A percentile compares a stretch with the other conserved stretches of the same genome.
Evolutionary conservation across 2,888 invertebrate genomes (phyloP).

Genomic region (Hydroisotoma schaefferi): DNA sequence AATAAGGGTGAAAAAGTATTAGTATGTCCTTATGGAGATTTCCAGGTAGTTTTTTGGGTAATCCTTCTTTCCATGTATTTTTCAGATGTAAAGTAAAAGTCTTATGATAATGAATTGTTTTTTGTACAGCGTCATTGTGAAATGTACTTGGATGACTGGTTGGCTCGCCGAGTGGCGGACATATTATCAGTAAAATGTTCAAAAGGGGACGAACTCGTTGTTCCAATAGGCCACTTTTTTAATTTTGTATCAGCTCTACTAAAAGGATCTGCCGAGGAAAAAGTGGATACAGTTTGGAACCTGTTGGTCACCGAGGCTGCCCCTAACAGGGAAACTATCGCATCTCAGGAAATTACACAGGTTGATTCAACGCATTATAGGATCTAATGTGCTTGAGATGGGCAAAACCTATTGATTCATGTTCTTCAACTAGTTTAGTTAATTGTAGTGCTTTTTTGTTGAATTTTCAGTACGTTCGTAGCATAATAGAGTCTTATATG

Average conservation of each 20-base stretch:
- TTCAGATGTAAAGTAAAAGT: not conserved
- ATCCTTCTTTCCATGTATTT: not conserved
- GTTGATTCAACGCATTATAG: slow-evolving; percentile 14
- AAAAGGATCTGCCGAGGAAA: slow-evolving; percentile 43
- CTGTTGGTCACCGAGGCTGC: slow-evolving; percentile 31
- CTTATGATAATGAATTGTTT: slow-evolving; percentile 3
- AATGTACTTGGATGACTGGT: slow-evolving; percentile 44
- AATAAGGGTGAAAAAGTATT: slow-evolving; percentile 32
- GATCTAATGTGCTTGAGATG: too few relatives aligned
- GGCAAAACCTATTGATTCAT: too few relatives aligned
- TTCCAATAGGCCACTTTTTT: slow-evolving; percentile 32
- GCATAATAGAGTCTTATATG: slow-evolving; percentile 43
- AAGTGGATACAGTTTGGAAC: slow-evolving; percentile 37
- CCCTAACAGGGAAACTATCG: slow-evolving; percentile 24
- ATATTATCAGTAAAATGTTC: slow-evolving; percentile 31
- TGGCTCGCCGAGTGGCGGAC: slow-evolving; percentile 37
- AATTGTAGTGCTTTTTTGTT: not conserved
- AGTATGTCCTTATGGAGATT: slow-evolving; percentile 29
- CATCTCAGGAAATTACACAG: slow-evolving; percentile 42
- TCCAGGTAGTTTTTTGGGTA: slow-evolving; percentile 25
- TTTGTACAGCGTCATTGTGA: slow-evolving; percentile 41
- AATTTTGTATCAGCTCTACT: slow-evolving; percentile 40
- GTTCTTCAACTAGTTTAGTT: not conserved
- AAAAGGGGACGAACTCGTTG: slow-evolving; percentile 33
- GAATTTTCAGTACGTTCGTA: slow-evolving; percentile 38